Evolutionary conservation across 2,888 invertebrate genomes (phyloP).

Genomic region (Blastobasis adustella): DNA sequence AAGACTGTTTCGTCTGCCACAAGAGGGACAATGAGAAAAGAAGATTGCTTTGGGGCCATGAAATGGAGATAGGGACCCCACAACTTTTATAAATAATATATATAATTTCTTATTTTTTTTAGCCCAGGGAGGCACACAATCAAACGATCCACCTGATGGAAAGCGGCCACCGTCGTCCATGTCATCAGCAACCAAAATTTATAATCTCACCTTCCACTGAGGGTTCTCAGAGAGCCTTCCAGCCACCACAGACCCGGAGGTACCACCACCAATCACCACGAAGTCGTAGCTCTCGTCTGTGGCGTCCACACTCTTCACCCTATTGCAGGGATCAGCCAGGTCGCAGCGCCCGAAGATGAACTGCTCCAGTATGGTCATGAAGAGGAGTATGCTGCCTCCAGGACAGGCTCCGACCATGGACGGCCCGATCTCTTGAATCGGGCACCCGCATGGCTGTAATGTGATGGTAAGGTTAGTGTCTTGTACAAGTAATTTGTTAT

Average conservation of each 20-base stretch:
- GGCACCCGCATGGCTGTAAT: constrained; percentile 69
- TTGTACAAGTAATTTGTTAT: no score
- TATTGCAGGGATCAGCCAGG: constrained; percentile 75
- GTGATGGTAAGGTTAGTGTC: not conserved
- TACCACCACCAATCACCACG: constrained; percentile 79
- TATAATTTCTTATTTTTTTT: no score
- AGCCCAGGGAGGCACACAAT: no score
- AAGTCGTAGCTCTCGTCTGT: constrained; percentile 76
- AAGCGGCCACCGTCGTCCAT: no score
- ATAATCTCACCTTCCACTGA: constrained; percentile 73
- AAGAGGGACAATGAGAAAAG: no score
- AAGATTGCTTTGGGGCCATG: no score
- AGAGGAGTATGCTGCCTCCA: constrained; percentile 75
- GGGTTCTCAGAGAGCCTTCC: constrained; percentile 78
- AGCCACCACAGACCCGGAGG: constrained; percentile 79
- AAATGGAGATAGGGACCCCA: no score
- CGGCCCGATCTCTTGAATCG: constrained; percentile 71
- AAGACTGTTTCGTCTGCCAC: no score
- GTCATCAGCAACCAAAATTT: no score
- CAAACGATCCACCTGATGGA: no score
- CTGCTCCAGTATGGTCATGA: constrained; percentile 79
- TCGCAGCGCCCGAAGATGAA: constrained; percentile 76
- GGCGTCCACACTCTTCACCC: constrained; percentile 57
- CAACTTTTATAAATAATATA: no score
- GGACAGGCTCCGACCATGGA: constrained; percentile 70